Evolutionary conservation across 2,888 invertebrate genomes (phyloP), one percentile per base, ranked within the genome.

Genomic region (Anoncus sp.): DNA sequence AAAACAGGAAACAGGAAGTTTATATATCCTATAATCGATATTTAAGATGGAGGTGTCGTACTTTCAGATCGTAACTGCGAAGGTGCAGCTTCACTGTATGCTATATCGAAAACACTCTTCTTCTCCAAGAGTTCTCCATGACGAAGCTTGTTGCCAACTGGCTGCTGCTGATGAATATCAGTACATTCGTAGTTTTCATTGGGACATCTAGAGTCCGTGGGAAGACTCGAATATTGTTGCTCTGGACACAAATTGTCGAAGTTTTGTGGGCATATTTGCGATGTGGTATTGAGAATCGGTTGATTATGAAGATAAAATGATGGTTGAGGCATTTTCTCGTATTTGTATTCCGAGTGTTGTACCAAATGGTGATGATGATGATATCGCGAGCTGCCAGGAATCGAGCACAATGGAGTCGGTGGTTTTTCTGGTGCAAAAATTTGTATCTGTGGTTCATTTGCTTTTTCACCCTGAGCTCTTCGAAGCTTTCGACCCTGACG

Each of bases 71-170:
- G 92, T 69, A 97, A 92, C 87, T 96, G 96, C 86, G 96, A 96
- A 0, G 97, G 97, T 83, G 97, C 96, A 85, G 98, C 96, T 87
- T 97, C 97, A 87, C 96, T 97, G 88, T 98, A 98, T 0, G 97
- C 97, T 83, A 98, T 98, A 7, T 97, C 97, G 87, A 98, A 98
- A 31, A 98, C 95, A 88, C 97, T 98, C 89, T 98, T 97, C 92
- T 98, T 98, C 86, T 97, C 97, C 76, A 93, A 84, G 72, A 93
- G 89, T 79, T 92, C 92, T 80, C 93, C 93, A 80, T 92, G 89
- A 5, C 90, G 84, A 10, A 90, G 70, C 35, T 89, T 87, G 16
- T 79, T 84, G 35, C 49, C 49, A 0, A 84, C 83, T 16, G 86
- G 83, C 40, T 86, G 88, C 7, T 85, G 27, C 63, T 95, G 94